A percentile compares a stretch with the other conserved stretches of the same genome.
Conservation (phyloP, 2,888 invertebrate species). For the Scaptomyza tumidula region DNA sequence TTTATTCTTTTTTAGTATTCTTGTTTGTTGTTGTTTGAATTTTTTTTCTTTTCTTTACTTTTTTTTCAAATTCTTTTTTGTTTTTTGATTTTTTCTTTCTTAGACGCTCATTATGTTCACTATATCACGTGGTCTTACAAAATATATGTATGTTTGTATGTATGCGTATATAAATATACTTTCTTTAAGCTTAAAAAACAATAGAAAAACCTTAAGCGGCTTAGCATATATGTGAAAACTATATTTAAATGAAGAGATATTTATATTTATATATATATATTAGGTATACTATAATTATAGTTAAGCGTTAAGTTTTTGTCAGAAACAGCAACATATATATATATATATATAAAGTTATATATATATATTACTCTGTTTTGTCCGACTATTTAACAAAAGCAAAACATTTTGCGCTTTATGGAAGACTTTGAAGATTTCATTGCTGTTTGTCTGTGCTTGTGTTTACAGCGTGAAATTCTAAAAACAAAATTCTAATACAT, state of each 20-base stretch:
- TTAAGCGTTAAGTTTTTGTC: slow-evolving; percentile 26
- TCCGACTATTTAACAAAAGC: slow-evolving; percentile 51
- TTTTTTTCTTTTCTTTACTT: slow-evolving; percentile 35
- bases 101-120: slow-evolving; percentile 73
- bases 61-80: slow-evolving; percentile 59
- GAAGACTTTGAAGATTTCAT: slow-evolving; percentile 80
- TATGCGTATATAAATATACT: slow-evolving; percentile 33
- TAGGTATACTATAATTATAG: slow-evolving; percentile 41
- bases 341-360: not conserved
- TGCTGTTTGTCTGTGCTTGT: slow-evolving; percentile 48
- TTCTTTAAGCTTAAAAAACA: slow-evolving; percentile 43
- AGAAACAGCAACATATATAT: slow-evolving; percentile 5
- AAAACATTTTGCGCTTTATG: slow-evolving; percentile 59
- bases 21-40: no score
- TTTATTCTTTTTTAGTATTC: slow-evolving; percentile 67
- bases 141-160: slow-evolving; percentile 14
- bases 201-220: slow-evolving; percentile 42
- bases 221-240: slow-evolving; percentile 33
- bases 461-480: slow-evolving; percentile 42
- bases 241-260: slow-evolving; percentile 42
- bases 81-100: slow-evolving; percentile 56
- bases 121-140: slow-evolving; percentile 79
- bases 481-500: slow-evolving; percentile 57
- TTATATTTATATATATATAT: slow-evolving; percentile 23
- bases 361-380: slow-evolving; percentile 27